phyloP scores from a whole-genome alignment of 2,888 invertebrate species.

The Scotopteryx bipunctaria region DNA sequence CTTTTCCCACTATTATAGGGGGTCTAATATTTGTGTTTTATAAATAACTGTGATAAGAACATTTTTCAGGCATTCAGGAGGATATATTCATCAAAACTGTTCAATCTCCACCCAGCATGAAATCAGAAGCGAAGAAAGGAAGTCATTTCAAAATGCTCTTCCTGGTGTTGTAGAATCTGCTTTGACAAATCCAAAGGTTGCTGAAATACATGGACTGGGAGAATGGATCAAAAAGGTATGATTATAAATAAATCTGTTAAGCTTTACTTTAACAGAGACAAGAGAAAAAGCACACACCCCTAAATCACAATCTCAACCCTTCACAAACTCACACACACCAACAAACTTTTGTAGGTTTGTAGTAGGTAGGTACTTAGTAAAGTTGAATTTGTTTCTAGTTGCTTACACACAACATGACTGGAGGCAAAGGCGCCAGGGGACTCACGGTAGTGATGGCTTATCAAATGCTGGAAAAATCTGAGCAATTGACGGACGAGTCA shows the following conservation, averaged over 20 bases:
- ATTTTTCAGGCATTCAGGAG: slow-evolving; percentile 18
- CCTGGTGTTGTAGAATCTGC: slow-evolving; percentile 28
- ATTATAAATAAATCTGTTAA: not conserved
- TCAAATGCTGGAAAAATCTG: slow-evolving; percentile 84
- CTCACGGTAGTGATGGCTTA: slow-evolving; percentile 87
- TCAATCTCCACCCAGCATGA: slow-evolving; percentile 16
- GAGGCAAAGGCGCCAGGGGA: slow-evolving; percentile 91
- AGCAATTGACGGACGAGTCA: slow-evolving; percentile 87
- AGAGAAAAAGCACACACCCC: no score
- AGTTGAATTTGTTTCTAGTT: slow-evolving; percentile 71
- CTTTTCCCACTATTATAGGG: no score
- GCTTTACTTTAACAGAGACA: no score
- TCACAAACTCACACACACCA: no score
- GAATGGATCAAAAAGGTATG: slow-evolving; percentile 40
- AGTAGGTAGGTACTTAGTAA: no score
- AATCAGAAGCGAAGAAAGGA: slow-evolving; percentile 14
- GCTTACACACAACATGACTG: slow-evolving; percentile 91
- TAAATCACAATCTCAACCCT: no score
- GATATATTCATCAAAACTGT: slow-evolving; percentile 2
- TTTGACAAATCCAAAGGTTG: slow-evolving; percentile 24
- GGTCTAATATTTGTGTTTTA: no score
- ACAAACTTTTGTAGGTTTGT: no score
- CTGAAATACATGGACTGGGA: slow-evolving; percentile 30
- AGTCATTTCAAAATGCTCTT: slow-evolving; percentile 27
- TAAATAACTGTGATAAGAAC: no score